These are phyloP conservation scores for Psittacara wagleri DNA, from an alignment of 2,113 vertebrate genomes.

Conservation along the genomic window DNA sequence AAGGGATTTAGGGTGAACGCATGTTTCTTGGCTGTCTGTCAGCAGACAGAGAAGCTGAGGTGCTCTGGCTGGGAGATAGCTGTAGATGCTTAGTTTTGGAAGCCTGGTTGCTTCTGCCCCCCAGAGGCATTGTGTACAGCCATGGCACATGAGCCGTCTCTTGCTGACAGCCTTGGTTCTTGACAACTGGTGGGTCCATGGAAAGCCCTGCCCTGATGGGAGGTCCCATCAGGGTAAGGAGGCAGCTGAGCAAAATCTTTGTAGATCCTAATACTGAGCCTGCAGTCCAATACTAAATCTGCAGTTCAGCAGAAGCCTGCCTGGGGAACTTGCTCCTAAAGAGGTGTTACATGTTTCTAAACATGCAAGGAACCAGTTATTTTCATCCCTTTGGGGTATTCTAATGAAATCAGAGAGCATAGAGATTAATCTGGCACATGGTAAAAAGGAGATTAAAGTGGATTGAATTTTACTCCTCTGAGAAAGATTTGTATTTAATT, in stretches of 20 bases:
- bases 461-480: neutral
- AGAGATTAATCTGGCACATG: neutral
- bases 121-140: rapidly evolving
- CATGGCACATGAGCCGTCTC: rapidly evolving
- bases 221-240: neutral
- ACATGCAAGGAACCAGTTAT: neutral
- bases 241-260: neutral
- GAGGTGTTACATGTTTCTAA: neutral
- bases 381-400: neutral
- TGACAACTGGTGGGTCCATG: neutral
- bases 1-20: neutral
- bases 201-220: neutral
- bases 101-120: rapidly evolving
- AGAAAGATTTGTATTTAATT: neutral
- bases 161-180: neutral
- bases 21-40: neutral
- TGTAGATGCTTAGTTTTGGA: neutral
- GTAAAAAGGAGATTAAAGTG: neutral
- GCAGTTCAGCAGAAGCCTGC: neutral
- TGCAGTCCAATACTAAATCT: neutral
- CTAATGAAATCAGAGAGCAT: neutral
- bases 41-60: neutral
- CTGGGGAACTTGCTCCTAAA: neutral
- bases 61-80: neutral
- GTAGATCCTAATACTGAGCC: neutral